Conservation (phyloP, 2,888 invertebrate species). For the Oligia latruncula region DNA sequence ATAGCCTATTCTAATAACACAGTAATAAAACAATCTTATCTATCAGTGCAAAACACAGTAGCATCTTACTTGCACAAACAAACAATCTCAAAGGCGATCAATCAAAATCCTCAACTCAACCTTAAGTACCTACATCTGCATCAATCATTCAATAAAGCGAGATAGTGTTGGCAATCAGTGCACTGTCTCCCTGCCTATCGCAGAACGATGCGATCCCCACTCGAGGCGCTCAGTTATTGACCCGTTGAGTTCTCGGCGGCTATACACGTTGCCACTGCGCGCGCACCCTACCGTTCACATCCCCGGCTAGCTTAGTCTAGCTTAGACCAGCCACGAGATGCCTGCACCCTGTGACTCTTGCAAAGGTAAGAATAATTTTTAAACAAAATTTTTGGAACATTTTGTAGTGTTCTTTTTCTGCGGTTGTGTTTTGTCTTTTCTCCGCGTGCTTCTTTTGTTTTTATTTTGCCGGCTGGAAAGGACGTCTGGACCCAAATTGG, state of each 20-base stretch:
- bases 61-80: not conserved
- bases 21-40: slow-evolving; percentile 3
- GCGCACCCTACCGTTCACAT: slow-evolving; percentile 72
- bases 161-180: slow-evolving; percentile 33
- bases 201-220: slow-evolving; percentile 78
- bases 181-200: slow-evolving; percentile 57
- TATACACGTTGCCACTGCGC: slow-evolving; percentile 74
- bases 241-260: slow-evolving; percentile 73
- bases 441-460: slow-evolving; percentile 54
- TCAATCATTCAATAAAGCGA: slow-evolving; percentile 39
- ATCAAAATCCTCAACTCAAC: slow-evolving; percentile 8
- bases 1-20: not conserved
- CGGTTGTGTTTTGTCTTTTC: slow-evolving; percentile 2
- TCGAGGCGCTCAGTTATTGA: slow-evolving; percentile 87
- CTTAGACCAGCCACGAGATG: slow-evolving; percentile 74
- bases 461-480: slow-evolving; percentile 40
- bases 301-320: slow-evolving; percentile 70
- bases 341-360: slow-evolving; percentile 87
- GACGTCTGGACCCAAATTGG: not conserved
- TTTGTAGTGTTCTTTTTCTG: not conserved
- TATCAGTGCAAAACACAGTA: slow-evolving; percentile 1
- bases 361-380: slow-evolving; percentile 78
- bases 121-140: slow-evolving; percentile 2
- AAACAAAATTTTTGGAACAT: not conserved
- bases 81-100: slow-evolving; percentile 25